phyloP scores from a whole-genome alignment of 2,797 vertebrate species.

The Erpetoichthys calabaricus region DNA sequence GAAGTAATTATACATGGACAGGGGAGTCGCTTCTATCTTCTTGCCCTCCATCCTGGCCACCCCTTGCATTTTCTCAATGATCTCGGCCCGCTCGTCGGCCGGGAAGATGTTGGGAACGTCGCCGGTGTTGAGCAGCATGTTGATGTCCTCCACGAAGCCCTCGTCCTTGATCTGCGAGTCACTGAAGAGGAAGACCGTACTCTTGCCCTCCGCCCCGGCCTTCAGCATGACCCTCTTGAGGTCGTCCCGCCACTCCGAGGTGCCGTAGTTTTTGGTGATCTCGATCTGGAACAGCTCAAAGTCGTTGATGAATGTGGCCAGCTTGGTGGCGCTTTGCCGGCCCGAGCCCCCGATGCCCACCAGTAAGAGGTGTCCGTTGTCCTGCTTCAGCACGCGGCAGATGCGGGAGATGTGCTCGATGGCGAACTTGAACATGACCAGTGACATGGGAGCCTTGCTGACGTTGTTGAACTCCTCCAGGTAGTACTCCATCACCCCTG shows the following conservation, averaged over 20 bases:
- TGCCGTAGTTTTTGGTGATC: conserved; percentile 69
- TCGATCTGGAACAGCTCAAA: conserved; percentile 82
- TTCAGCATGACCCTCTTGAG: conserved; percentile 77
- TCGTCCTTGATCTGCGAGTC: conserved; percentile 87
- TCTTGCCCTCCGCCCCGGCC: conserved; percentile 55
- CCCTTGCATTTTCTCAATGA: conserved; percentile 73
- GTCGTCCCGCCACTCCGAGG: conserved; percentile 73
- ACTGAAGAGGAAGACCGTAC: conserved; percentile 65
- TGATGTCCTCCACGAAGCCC: conserved; percentile 75
- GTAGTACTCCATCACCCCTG: conserved; percentile 69
- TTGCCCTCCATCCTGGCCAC: conserved; percentile 60
- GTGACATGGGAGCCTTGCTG: conserved; percentile 79
- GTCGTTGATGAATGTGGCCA: conserved; percentile 70
- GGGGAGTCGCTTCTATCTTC: conserved; percentile 64
- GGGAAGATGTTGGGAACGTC: conserved; percentile 85
- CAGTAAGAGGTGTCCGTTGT: conserved; percentile 72
- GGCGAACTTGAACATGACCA: conserved; percentile 87
- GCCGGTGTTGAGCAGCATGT: conserved; percentile 80
- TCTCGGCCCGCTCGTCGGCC: conserved; percentile 74
- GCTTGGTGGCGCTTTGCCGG: conserved; percentile 69
- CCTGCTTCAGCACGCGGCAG: conserved; percentile 79
- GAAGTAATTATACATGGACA: conserved; percentile 83
- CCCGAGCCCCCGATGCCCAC: conserved; percentile 81
- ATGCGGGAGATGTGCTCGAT: conserved; percentile 87
- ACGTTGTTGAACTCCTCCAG: conserved; percentile 74